Conservation (phyloP, 2,888 invertebrate genomes). For the Acholoe squamosa region DNA sequence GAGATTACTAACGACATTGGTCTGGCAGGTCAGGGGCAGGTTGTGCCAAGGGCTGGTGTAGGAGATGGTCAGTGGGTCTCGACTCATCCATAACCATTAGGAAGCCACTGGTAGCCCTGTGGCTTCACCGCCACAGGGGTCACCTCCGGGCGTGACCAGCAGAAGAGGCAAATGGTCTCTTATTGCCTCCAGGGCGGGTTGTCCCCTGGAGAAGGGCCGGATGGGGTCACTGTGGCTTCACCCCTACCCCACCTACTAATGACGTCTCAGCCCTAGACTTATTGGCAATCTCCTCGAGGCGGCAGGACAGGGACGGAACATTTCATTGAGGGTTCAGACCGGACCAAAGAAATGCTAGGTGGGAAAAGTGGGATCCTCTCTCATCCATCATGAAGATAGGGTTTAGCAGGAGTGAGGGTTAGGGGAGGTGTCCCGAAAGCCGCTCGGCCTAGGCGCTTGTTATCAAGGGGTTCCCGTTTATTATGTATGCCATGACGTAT, state of each 20-base stretch:
- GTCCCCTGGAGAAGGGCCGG: not conserved
- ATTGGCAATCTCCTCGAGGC: not conserved
- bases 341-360: not conserved
- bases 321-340: slow-evolving; percentile 18
- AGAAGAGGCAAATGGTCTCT: not conserved
- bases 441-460: too few relatives aligned
- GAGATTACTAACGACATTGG: not conserved
- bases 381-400: not conserved
- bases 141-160: not conserved
- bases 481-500: too few relatives aligned
- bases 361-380: not conserved
- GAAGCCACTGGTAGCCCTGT: not conserved
- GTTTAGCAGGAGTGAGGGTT: too few relatives aligned
- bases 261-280: not conserved
- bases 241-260: not conserved
- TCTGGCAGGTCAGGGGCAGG: not conserved
- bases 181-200: not conserved
- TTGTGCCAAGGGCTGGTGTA: not conserved
- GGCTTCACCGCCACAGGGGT: not conserved
- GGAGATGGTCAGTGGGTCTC: not conserved
- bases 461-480: too few relatives aligned
- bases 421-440: too few relatives aligned
- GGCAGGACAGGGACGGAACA: not conserved
- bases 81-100: slow-evolving; percentile 38
- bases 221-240: not conserved